A percentile compares a stretch with the other conserved stretches of the same genome.
phyloP scores from a whole-genome alignment of 2,888 invertebrate genomes.

The Argynnis bischoffii region DNA sequence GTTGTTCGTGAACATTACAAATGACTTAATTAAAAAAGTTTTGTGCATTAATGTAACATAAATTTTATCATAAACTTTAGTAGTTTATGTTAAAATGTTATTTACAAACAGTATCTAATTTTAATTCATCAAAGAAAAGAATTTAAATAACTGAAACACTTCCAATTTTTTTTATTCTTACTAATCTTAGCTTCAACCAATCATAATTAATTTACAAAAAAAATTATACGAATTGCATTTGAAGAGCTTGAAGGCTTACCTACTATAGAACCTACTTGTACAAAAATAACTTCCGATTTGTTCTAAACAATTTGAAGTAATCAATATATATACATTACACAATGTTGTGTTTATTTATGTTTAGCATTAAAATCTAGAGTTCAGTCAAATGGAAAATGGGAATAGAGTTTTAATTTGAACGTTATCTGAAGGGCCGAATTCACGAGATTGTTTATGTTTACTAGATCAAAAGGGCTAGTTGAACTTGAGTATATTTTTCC shows the following conservation, averaged over 20 bases:
- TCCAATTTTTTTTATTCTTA: no score
- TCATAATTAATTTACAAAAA: conserved; percentile 31
- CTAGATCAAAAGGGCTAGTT: conserved; percentile 28
- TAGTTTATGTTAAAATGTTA: no score
- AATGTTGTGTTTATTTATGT: conserved; percentile 23
- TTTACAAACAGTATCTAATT: no score
- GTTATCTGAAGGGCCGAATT: conserved; percentile 26
- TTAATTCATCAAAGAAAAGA: no score
- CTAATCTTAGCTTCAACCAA: no score
- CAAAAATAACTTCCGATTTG: conserved; percentile 26
- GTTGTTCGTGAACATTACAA: no score
- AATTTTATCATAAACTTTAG: no score
- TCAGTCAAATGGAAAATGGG: conserved; percentile 12
- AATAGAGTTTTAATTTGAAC: conserved; percentile 9
- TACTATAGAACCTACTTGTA: conserved; percentile 30
- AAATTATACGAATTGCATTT: conserved; percentile 33
- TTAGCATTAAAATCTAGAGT: conserved; percentile 12
- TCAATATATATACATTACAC: conserved; percentile 23
- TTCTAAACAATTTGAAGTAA: conserved; percentile 20
- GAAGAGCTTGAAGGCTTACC: conserved; percentile 39
- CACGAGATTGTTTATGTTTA: conserved; percentile 23
- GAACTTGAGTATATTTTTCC: conserved; percentile 29
- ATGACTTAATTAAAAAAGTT: no score
- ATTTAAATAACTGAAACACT: no score
- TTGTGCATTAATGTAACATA: no score